Conservation (phyloP, 2,888 invertebrate genomes). For the Diarsia rubi region DNA sequence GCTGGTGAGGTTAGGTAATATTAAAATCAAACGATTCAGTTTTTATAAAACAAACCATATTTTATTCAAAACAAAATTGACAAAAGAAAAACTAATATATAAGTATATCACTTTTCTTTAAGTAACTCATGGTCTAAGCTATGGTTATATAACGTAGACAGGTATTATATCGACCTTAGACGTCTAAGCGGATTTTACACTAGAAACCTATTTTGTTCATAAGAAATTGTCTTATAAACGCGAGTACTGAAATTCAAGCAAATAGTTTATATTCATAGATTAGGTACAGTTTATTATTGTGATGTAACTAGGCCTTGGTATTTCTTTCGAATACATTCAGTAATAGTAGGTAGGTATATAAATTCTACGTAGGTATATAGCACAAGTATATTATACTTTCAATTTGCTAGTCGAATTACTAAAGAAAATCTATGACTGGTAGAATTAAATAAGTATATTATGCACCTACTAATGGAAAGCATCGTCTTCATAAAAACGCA, state of each 20-base stretch:
- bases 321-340: conserved; percentile 32
- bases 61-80: conserved; percentile 80
- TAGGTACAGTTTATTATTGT: conserved; percentile 46
- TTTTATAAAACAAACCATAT: conserved; percentile 82
- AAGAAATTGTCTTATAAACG: conserved; percentile 35
- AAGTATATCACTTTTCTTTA: conserved; percentile 81
- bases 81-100: conserved; percentile 75
- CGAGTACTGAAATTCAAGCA: conserved; percentile 46
- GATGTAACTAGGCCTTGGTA: conserved; percentile 52
- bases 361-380: conserved; percentile 58
- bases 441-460: conserved; percentile 18
- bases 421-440: conserved; percentile 25
- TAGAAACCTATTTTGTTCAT: conserved; percentile 44
- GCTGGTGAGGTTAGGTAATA: neutral
- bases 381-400: conserved; percentile 42
- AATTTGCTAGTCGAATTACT: conserved; percentile 29
- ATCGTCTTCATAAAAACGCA: conserved; percentile 2
- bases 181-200: conserved; percentile 71
- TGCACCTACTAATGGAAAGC: conserved; percentile 31
- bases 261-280: conserved; percentile 34
- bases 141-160: conserved; percentile 66
- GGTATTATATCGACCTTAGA: conserved; percentile 66
- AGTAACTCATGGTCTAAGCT: conserved; percentile 81
- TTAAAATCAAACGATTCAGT: conserved; percentile 65
- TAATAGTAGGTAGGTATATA: conserved; percentile 67